A percentile compares a stretch with the other conserved stretches of the same genome.
phyloP scores from a whole-genome alignment of 2,888 invertebrate species.

The Euspilapteryx auroguttella region DNA sequence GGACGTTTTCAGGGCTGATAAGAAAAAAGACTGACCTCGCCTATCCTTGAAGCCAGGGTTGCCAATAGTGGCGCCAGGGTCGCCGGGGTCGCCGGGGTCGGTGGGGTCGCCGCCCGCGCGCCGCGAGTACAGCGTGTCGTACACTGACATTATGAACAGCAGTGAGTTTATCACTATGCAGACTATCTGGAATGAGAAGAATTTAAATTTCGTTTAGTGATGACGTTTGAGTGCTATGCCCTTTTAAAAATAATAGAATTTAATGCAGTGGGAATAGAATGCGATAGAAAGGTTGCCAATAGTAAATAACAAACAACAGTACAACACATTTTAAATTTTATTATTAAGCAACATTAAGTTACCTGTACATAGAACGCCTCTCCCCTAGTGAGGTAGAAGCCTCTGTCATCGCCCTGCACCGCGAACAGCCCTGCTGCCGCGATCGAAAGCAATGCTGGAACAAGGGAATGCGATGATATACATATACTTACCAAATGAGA shows the following conservation, averaged over 20 bases:
- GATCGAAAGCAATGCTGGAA: conserved; percentile 78
- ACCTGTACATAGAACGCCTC: conserved; percentile 90
- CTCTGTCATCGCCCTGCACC: conserved; percentile 81
- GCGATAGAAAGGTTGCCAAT: too few species aligned
- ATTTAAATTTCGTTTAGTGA: background rate
- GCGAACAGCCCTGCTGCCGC: conserved; percentile 83
- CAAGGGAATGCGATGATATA: too few species aligned
- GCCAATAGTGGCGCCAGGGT: conserved; percentile 77
- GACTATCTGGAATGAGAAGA: conserved; percentile 65
- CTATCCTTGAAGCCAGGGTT: conserved; percentile 85
- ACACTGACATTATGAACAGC: conserved; percentile 76
- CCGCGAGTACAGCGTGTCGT: conserved; percentile 79
- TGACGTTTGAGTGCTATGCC: background rate
- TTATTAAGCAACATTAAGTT: too few species aligned
- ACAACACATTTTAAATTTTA: too few species aligned
- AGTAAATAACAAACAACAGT: too few species aligned
- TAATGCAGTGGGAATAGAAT: background rate
- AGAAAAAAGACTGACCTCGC: too few species aligned
- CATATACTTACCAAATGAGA: background rate
- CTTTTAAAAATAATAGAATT: background rate
- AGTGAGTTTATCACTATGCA: conserved; percentile 75
- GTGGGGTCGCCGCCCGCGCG: conserved; percentile 82
- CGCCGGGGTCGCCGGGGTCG: conserved; percentile 54
- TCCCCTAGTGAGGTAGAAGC: conserved; percentile 75
- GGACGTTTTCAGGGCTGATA: too few species aligned